These are phyloP conservation scores for Aphidoletes aphidimyza DNA, from an alignment of 2,888 invertebrate species.

Conservation along the genomic window DNA sequence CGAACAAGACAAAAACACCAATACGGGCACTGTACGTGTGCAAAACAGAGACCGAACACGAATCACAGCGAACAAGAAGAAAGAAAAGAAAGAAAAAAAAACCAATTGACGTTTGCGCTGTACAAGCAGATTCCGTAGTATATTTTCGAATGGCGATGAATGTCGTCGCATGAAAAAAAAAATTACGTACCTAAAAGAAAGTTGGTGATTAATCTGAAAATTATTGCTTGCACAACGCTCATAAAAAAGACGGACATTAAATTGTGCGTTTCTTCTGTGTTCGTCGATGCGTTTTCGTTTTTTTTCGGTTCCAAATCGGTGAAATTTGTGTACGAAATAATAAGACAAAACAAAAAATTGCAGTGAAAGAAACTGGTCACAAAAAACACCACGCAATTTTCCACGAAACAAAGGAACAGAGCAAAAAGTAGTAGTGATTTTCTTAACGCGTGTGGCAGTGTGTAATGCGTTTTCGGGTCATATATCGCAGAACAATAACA, in stretches of 20 bases:
- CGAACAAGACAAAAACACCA: neutral
- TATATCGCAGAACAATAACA: slow-evolving; percentile 28
- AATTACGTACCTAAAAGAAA: neutral
- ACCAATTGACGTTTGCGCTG: slow-evolving; percentile 35
- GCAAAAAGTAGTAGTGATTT: neutral
- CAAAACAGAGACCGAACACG: neutral
- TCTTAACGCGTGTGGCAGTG: neutral
- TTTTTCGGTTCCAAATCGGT: neutral
- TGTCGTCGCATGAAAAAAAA: slow-evolving; percentile 34
- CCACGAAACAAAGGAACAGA: no score
- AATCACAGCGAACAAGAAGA: neutral
- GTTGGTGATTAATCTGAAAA: slow-evolving; percentile 34
- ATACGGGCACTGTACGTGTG: neutral
- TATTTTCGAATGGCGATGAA: slow-evolving; percentile 49
- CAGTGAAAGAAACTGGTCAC: neutral
- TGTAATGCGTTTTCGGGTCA: slow-evolving; percentile 5
- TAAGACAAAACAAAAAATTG: no score
- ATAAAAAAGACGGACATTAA: slow-evolving; percentile 41
- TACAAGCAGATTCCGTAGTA: slow-evolving; percentile 44
- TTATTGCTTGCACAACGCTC: slow-evolving; percentile 6
- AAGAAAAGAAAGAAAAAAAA: neutral
- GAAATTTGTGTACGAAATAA: neutral
- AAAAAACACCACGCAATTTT: neutral
- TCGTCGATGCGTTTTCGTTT: neutral
- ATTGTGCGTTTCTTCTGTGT: neutral